Evolutionary conservation across 2,113 vertebrate species (phyloP), one percentile per base, ranked within the genome.

Genomic region (Otis tarda): DNA sequence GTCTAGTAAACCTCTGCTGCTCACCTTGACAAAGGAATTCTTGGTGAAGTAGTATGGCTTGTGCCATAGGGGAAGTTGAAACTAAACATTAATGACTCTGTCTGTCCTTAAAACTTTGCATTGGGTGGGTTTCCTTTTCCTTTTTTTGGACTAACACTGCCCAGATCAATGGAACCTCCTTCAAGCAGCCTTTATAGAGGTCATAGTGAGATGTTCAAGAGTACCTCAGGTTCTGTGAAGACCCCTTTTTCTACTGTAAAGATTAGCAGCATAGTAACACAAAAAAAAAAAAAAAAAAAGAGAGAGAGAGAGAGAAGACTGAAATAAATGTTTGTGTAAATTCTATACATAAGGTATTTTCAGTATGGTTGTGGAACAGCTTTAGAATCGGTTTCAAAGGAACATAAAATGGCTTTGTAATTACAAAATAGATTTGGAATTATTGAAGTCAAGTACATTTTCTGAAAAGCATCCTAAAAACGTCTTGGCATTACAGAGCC

Each of bases 321-420:
- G 59, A 74, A 80, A 80, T 22, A 64, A 91, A 41, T 57, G 19
- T 49, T 78, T 78, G 41, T 76, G 41, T 47, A 57, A 50, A 65
- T 80, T 87, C 60, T 75, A 33, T 37, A 53, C 19, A 17, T 23
- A 55, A 60, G 65, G 27, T 59, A 75, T 61, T 76, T 89, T 85
- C 91, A 83, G 59, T 47, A 49, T 53, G 69, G 49, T 12, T 87
- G 70, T 60, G 49, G 63, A 94, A 87, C 23, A 85, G 87, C 67
- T 94, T 93, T 76, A 89, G 84, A 96, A 76, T 76, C 12, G 8
- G 49, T 97, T 97, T 95, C 93, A 95, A 95, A 95, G 84, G 70
- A 91, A 76, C 71, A 83, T 47, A 67, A 96, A 95, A 87, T 77
- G 55, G n/a, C 87, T 93, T 95, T 94, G 55, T 83, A 91, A 96